Conservation (phyloP, 2,888 invertebrate species). For the Octonoba sinensis region DNA sequence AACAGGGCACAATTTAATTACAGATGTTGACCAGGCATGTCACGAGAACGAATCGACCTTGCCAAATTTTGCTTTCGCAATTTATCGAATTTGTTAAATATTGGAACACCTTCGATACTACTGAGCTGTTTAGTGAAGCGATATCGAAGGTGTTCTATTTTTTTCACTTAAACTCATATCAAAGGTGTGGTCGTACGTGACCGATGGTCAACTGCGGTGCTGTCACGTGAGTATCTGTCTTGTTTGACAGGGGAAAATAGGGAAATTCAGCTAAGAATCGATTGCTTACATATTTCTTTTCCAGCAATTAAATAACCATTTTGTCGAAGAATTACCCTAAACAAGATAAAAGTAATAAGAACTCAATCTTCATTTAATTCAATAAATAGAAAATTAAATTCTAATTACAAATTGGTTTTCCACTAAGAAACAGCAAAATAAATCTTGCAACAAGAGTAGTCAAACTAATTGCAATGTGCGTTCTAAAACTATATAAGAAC, state of each 20-base stretch:
- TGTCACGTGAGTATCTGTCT: conserved; percentile 5
- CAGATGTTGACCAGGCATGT: background rate
- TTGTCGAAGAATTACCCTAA: no score
- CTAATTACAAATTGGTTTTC: no score
- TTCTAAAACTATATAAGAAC: no score
- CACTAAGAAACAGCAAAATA: no score
- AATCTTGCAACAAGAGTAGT: no score
- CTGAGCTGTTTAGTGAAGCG: background rate
- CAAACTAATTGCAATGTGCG: no score
- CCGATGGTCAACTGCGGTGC: conserved; percentile 22
- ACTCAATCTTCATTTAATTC: no score
- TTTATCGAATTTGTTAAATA: conserved; percentile 13
- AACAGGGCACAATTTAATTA: background rate
- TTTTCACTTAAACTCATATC: background rate
- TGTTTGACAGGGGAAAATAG: background rate
- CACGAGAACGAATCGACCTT: background rate
- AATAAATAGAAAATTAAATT: no score
- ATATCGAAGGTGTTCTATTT: conserved; percentile 26
- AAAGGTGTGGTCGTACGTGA: conserved; percentile 35
- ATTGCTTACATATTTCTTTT: no score
- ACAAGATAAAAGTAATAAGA: no score
- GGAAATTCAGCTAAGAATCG: no score
- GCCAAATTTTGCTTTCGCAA: conserved; percentile 30
- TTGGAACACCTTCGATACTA: background rate
- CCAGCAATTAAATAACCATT: no score